Evolutionary conservation across 2,797 vertebrate genomes (phyloP), one percentile per base, ranked within the genome.

Genomic region (Gambusia yucatana): DNA sequence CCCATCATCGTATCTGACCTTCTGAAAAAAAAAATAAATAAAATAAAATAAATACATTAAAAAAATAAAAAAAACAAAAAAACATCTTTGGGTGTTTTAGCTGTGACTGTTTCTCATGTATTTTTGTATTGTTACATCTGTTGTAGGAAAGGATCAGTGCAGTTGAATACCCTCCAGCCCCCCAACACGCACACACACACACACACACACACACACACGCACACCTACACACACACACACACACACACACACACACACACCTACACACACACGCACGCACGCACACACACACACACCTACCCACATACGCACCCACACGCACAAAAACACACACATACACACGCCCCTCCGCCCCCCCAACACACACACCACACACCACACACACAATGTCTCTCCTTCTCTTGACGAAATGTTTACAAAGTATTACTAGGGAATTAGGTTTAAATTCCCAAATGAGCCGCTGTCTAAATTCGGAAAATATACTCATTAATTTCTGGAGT

Each of bases 71-170:
- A 6, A 48, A 17, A n/a, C n/a, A n/a, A 47, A 48, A 48, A 48
- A 20, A 10, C 25, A 9, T 65, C 61, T 17, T 39, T 65, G 61
- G 61, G 10, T 65, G 33, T 39, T 39, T 65, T 67, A 43, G 39
- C 36, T 67, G 36, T 43, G 39, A 67, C 71, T 78, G 67, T 86
- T 88, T 82, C 65, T 78, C 78, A 84, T 75, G 83, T 90, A 81
- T 87, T 89, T 89, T 88, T 89, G 76, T 89, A 76, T 72, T 73
- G 74, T 89, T 84, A 52, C 82, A 39, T 84, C 69, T 88, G 80
- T 92, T 67, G 77, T 91, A 76, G 79, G 81, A 76, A 83, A 84
- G 86, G 76, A 77, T 82, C 52, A 77, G 79, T 78, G 48, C 84
- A 77, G 36, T 81, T n/a, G 65, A 73, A 48, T 33, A 48, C 28